phyloP scores from a whole-genome alignment of 2,888 invertebrate genomes.

The Himalopsyche anomala region DNA sequence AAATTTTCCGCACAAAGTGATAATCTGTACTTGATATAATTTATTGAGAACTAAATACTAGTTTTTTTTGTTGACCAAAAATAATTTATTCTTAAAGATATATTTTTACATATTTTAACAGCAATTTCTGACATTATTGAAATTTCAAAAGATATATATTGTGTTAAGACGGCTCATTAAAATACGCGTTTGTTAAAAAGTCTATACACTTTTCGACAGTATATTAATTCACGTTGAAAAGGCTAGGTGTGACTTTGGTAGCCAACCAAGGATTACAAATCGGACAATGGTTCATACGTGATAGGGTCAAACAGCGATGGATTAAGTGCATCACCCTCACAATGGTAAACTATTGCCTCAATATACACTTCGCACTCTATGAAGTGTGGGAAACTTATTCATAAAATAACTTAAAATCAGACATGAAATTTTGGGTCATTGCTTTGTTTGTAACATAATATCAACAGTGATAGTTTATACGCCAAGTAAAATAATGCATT shows the following conservation, averaged over 20 bases:
- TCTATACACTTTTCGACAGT: slow-evolving; percentile 52
- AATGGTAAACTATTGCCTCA: background rate
- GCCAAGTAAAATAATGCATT: too few species aligned
- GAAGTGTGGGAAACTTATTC: slow-evolving; percentile 48
- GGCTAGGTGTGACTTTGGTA: slow-evolving; percentile 52
- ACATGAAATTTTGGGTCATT: too few species aligned
- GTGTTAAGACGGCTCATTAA: slow-evolving; percentile 54
- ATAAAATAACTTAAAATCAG: background rate
- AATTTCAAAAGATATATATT: background rate
- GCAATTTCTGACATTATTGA: background rate
- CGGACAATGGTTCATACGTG: slow-evolving; percentile 60
- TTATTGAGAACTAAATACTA: too few species aligned
- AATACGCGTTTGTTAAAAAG: slow-evolving; percentile 51
- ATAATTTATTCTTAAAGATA: background rate
- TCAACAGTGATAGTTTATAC: too few species aligned
- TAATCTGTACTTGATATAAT: too few species aligned
- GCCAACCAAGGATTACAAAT: slow-evolving; percentile 53
- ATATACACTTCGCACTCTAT: slow-evolving; percentile 19
- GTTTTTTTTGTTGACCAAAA: too few species aligned
- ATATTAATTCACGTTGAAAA: slow-evolving; percentile 58
- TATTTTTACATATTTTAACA: background rate
- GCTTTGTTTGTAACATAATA: too few species aligned
- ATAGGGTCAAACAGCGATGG: slow-evolving; percentile 45
- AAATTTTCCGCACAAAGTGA: too few species aligned
- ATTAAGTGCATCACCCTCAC: slow-evolving; percentile 52